phyloP scores from a whole-genome alignment of 2,888 invertebrate genomes.

The Heliconius charithonia region DNA sequence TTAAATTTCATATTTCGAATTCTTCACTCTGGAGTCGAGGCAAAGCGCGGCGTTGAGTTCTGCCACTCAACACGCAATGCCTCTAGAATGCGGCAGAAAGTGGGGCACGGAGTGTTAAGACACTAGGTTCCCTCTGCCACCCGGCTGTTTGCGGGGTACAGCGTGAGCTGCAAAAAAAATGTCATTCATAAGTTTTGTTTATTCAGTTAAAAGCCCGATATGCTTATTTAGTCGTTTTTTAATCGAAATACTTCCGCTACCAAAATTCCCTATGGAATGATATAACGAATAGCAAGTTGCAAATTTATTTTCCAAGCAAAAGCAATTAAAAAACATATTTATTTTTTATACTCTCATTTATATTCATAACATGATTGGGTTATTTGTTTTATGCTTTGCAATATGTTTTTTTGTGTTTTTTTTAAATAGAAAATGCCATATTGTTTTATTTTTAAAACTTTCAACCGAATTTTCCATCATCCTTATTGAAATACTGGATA shows the following conservation, averaged over 20 bases:
- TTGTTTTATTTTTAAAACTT: not conserved
- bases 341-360: constrained; percentile 20
- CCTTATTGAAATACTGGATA: no score
- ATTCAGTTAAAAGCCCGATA: not conserved
- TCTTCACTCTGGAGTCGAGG: no score
- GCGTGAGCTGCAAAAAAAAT: no score
- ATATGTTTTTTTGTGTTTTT: not conserved
- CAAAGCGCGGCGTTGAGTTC: no score
- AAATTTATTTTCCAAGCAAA: constrained; percentile 1
- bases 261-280: not conserved
- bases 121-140: no score
- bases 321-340: constrained; percentile 21
- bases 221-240: not conserved
- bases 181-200: not conserved
- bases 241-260: constrained; percentile 9
- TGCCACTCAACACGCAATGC: no score
- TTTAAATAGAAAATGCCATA: not conserved
- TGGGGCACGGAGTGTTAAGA: no score
- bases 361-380: constrained; percentile 18
- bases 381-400: not conserved
- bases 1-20: no score
- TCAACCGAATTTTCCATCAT: not conserved
- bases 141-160: no score
- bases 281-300: not conserved
- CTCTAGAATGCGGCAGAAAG: no score